Conservation (phyloP, 2,888 invertebrate genomes). For the Cheiracanthium punctorium region DNA sequence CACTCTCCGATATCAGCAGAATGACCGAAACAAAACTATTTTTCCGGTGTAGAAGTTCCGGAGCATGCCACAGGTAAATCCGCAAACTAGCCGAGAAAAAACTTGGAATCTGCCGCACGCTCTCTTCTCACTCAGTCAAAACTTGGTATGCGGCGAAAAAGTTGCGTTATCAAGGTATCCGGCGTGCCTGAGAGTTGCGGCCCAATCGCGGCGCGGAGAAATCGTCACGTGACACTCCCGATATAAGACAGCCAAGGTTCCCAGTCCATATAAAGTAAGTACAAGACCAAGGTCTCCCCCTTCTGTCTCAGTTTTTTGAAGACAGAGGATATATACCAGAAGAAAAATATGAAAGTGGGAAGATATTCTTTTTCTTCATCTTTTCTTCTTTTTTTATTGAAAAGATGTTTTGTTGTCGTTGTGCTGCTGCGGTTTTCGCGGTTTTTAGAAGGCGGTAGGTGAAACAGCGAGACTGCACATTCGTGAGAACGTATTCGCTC, state of each 20-base stretch:
- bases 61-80: slow-evolving; percentile 17
- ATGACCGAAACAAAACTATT: background rate
- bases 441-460: too few relatives aligned
- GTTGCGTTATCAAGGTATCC: slow-evolving; percentile 32
- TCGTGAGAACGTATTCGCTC: too few relatives aligned
- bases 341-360: slow-evolving; percentile 26
- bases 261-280: slow-evolving; percentile 66
- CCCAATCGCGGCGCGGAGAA: slow-evolving; percentile 28
- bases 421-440: background rate
- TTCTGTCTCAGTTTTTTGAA: slow-evolving; percentile 22
- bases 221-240: slow-evolving; percentile 39
- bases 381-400: too few relatives aligned
- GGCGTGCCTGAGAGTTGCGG: background rate
- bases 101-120: slow-evolving; percentile 8
- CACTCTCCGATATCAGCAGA: background rate
- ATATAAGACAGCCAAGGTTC: slow-evolving; percentile 49
- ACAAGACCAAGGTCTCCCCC: slow-evolving; percentile 39
- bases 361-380: too few relatives aligned
- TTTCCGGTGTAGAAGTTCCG: background rate
- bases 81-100: background rate
- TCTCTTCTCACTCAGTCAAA: slow-evolving; percentile 18
- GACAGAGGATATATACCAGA: slow-evolving; percentile 10
- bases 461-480: too few relatives aligned
- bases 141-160: slow-evolving; percentile 12
- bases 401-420: too few relatives aligned